Percentiles rank a stretch among this genome's conserved stretches.
Evolutionary conservation across 2,888 invertebrate species (phyloP).

Genomic region (Tetramorium bicarinatum): DNA sequence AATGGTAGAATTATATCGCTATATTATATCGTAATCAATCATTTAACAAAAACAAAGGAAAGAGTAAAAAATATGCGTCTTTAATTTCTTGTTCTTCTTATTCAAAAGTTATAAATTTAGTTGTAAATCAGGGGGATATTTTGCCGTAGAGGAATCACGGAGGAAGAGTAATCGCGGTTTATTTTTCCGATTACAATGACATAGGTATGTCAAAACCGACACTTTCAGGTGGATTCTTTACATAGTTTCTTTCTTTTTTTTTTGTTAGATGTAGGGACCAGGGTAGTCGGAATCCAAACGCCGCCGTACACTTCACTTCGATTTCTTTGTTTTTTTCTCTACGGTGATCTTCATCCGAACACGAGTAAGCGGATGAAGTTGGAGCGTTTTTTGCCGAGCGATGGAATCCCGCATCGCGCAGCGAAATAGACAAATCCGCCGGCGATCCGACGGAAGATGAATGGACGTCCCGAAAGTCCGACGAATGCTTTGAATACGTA

Average conservation of each 20-base stretch:
- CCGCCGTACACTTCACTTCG: background rate
- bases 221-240: background rate
- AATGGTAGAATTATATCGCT: background rate
- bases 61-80: background rate
- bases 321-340: background rate
- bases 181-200: background rate
- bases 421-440: slow-evolving; percentile 40
- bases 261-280: background rate
- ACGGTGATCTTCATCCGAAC: slow-evolving; percentile 3
- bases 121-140: background rate
- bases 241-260: background rate
- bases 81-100: background rate
- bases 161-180: slow-evolving; percentile 2
- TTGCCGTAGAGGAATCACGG: too few species aligned
- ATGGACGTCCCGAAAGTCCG: slow-evolving; percentile 13
- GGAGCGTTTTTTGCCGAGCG: slow-evolving; percentile 25
- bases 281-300: slow-evolving; percentile 16
- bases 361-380: slow-evolving; percentile 44
- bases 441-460: slow-evolving; percentile 35
- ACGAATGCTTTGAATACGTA: slow-evolving; percentile 45
- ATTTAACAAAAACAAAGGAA: background rate
- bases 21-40: background rate
- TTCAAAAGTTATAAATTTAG: background rate
- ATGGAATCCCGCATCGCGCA: slow-evolving; percentile 34
- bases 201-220: slow-evolving; percentile 9